Evolutionary conservation across 2,113 vertebrate genomes (phyloP).

Genomic region (Climacteris rufus): DNA sequence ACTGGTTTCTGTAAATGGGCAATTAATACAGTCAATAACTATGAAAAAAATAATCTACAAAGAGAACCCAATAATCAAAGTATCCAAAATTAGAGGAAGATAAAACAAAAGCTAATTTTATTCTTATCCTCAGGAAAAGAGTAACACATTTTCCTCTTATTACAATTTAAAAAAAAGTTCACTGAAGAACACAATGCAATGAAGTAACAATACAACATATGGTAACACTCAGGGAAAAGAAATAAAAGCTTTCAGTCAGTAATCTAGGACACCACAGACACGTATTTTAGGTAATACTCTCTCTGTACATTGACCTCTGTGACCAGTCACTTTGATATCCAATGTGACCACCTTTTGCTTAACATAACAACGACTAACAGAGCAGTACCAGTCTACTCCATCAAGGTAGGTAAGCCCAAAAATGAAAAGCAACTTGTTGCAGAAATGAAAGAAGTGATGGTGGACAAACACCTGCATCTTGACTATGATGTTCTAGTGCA

Average conservation of each 20-base stretch:
- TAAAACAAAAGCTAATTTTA: background rate
- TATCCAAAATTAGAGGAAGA: background rate
- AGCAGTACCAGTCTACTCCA: background rate
- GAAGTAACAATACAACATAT: background rate
- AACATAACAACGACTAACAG: fast-evolving
- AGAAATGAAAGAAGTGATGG: background rate
- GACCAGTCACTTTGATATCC: background rate
- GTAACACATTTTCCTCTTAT: background rate
- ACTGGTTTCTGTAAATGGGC: background rate
- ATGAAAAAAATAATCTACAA: background rate
- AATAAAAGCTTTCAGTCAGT: background rate
- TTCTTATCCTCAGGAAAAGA: background rate
- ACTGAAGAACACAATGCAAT: background rate
- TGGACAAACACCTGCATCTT: background rate
- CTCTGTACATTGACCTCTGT: background rate
- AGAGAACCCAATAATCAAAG: background rate
- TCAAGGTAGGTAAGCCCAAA: background rate
- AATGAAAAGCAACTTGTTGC: background rate
- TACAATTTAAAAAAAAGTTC: background rate
- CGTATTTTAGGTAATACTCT: background rate
- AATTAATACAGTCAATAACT: background rate
- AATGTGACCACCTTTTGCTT: background rate
- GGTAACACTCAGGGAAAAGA: background rate
- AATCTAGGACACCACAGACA: background rate
- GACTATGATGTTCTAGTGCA: fast-evolving